Percentiles rank a stretch among this genome's conserved stretches.
Conservation (phyloP, 2,888 invertebrate species). For the Sesia bembeciformis region DNA sequence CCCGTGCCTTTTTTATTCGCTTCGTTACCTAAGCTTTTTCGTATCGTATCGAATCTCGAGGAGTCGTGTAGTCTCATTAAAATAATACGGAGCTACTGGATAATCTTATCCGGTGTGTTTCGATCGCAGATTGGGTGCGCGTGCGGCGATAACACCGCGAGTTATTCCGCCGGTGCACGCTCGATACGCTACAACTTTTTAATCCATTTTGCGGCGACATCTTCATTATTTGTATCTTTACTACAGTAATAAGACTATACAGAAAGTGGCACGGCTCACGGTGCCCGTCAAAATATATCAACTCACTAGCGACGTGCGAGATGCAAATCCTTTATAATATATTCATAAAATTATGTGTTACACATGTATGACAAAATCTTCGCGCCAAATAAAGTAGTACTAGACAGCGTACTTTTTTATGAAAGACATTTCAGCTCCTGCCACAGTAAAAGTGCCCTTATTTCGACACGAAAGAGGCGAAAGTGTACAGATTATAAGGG, state of each 20-base stretch:
- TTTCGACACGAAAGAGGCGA: conserved; percentile 21
- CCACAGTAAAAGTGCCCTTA: conserved; percentile 32
- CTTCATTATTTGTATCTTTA: conserved; percentile 63
- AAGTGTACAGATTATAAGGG: conserved; percentile 13
- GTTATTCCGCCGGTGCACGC: conserved; percentile 67
- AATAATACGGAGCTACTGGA: conserved; percentile 74
- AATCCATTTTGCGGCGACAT: conserved; percentile 61
- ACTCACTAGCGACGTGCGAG: conserved; percentile 21
- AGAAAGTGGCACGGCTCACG: conserved; percentile 15
- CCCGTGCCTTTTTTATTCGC: conserved; percentile 60
- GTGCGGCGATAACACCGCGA: conserved; percentile 67
- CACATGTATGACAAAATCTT: conserved; percentile 53
- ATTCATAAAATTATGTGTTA: conserved; percentile 59
- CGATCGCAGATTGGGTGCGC: conserved; percentile 73
- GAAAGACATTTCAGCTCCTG: conserved; percentile 24
- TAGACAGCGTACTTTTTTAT: conserved; percentile 43
- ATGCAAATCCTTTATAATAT: conserved; percentile 53
- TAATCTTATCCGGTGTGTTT: conserved; percentile 73
- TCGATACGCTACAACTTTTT: conserved; percentile 62
- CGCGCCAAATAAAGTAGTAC: conserved; percentile 42
- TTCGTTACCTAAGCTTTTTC: conserved; percentile 68
- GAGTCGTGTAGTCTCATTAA: conserved; percentile 75
- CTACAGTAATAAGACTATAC: conserved; percentile 8
- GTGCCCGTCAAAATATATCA: conserved; percentile 9
- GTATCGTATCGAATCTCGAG: conserved; percentile 66